Conservation (phyloP, 2,113 vertebrate genomes). For the Phoenicopterus ruber region DNA sequence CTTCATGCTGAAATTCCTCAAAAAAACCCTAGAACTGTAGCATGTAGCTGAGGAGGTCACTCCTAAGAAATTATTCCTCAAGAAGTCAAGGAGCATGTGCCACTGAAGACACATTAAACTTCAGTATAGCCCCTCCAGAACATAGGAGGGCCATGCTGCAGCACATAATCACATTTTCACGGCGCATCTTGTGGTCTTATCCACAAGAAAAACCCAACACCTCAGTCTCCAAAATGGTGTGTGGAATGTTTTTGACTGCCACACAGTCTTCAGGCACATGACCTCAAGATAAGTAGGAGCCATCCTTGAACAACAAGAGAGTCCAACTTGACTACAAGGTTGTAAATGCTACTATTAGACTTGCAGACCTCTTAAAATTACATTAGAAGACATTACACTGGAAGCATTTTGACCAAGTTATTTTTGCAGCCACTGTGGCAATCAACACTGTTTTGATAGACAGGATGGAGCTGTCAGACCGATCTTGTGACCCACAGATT, state of each 20-base stretch:
- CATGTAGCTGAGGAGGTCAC: neutral
- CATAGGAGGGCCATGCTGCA: neutral
- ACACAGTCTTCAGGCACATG: neutral
- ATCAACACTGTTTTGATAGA: neutral
- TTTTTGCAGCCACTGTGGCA: neutral
- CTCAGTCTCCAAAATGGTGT: neutral
- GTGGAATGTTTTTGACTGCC: neutral
- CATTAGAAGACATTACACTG: neutral
- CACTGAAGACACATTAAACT: neutral
- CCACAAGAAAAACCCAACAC: neutral
- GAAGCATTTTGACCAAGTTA: neutral
- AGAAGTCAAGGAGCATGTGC: neutral
- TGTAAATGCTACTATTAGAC: neutral
- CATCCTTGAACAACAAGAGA: neutral
- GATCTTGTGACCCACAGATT: neutral
- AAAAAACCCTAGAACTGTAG: neutral
- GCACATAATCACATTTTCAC: neutral
- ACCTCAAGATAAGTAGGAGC: neutral
- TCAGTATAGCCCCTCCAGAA: neutral
- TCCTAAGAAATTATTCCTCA: neutral
- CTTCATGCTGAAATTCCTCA: neutral
- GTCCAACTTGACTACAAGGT: neutral
- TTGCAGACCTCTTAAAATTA: neutral
- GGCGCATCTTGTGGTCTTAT: neutral
- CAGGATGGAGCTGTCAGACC: neutral